Conservation (phyloP, 2,888 invertebrate genomes). For the Leptothorax acervorum region DNA sequence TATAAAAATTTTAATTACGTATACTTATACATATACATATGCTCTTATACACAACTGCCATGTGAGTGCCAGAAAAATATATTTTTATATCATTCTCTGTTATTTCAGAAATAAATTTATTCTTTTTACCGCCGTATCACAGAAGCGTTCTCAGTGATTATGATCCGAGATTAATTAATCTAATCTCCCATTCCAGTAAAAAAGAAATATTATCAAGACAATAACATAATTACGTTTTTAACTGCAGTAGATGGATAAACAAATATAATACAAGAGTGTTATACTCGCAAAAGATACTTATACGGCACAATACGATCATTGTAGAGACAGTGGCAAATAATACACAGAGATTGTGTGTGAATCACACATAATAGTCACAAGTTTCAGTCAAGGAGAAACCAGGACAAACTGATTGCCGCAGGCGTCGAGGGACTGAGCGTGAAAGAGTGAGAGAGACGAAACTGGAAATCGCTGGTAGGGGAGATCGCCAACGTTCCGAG, state of each 20-base stretch:
- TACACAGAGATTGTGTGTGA: not conserved
- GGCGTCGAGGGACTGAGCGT: not conserved
- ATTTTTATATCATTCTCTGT: slow-evolving; percentile 68
- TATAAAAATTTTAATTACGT: slow-evolving; percentile 38
- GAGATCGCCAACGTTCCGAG: slow-evolving; percentile 13
- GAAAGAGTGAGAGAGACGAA: slow-evolving; percentile 2
- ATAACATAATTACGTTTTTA: not conserved
- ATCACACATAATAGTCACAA: not conserved
- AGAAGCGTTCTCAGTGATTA: slow-evolving; percentile 5
- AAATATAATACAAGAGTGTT: not conserved
- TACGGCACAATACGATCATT: not conserved
- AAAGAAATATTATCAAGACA: not conserved
- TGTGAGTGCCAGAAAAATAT: slow-evolving; percentile 56
- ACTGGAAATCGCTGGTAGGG: not conserved
- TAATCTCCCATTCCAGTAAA: not conserved
- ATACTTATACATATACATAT: slow-evolving; percentile 46
- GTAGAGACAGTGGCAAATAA: not conserved
- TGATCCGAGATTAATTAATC: not conserved
- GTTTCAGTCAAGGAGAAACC: not conserved
- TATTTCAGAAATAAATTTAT: slow-evolving; percentile 68
- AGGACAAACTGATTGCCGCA: not conserved
- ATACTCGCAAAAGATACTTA: not conserved
- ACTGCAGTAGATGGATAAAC: not conserved
- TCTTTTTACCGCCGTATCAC: slow-evolving; percentile 56
- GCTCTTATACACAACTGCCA: slow-evolving; percentile 43